phyloP scores from a whole-genome alignment of 2,113 vertebrate species.

The Lontra canadensis region DNA sequence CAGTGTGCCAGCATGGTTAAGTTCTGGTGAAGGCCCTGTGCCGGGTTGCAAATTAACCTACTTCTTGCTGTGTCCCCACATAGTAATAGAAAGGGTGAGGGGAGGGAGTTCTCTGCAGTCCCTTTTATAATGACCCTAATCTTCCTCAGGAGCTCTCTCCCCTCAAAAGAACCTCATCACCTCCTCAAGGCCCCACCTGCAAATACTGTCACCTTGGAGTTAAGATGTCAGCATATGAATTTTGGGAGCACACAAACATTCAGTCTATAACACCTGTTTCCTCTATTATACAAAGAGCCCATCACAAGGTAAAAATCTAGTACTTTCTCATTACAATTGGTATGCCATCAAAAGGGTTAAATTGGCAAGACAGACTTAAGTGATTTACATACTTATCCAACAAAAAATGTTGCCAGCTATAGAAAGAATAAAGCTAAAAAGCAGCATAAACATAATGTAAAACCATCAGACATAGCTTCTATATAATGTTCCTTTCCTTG shows the following conservation, averaged over 20 bases:
- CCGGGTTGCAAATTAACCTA: not conserved
- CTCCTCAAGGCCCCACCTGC: not conserved
- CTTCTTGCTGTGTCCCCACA: not conserved
- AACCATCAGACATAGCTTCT: not conserved
- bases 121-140: not conserved
- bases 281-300: not conserved
- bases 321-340: not conserved
- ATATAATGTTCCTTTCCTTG: not conserved
- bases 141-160: rapidly evolving
- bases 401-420: not conserved
- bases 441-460: not conserved
- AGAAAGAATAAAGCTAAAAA: not conserved
- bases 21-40: not conserved
- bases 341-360: not conserved
- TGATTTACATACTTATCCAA: not conserved
- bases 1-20: too few relatives aligned
- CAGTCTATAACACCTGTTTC: not conserved
- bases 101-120: not conserved
- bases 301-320: not conserved
- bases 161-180: not conserved
- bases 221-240: not conserved
- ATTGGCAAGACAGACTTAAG: not conserved
- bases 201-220: not conserved
- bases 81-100: not conserved
- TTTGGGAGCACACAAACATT: not conserved